Percentiles rank a stretch among this genome's conserved stretches.
phyloP scores from a whole-genome alignment of 1,140 invertebrate species.

The Drosophila bipectinata region DNA sequence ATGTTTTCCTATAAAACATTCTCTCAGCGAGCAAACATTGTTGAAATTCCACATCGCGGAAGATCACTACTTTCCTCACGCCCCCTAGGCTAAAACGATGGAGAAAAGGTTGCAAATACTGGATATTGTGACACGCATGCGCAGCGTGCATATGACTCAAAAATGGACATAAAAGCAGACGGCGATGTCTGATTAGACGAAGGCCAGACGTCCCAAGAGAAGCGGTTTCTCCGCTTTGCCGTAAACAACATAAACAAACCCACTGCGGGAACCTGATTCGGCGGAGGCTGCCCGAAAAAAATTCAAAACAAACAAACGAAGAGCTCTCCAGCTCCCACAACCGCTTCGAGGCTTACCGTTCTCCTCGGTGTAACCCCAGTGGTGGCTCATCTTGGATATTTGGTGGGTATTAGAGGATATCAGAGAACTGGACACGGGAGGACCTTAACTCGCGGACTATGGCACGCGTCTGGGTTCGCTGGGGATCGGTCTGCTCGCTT shows the following conservation, averaged over 20 bases:
- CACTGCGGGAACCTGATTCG: constrained; percentile 39
- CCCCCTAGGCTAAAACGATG: not conserved
- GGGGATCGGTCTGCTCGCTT: constrained; percentile 39
- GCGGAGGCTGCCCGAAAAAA: constrained; percentile 16
- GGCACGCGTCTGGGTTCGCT: constrained; percentile 56
- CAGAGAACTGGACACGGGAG: constrained; percentile 15
- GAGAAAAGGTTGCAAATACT: not conserved
- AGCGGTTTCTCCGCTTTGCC: constrained; percentile 2
- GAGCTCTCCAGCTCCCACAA: constrained; percentile 2
- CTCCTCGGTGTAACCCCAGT: constrained; percentile 81
- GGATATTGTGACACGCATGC: constrained; percentile 37
- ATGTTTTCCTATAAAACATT: constrained; percentile 34
- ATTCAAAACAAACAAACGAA: constrained; percentile 26
- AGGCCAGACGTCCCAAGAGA: constrained; percentile 29
- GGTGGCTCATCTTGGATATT: constrained; percentile 72
- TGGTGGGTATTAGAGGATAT: not conserved
- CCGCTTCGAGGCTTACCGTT: constrained; percentile 67
- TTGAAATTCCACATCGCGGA: constrained; percentile 26
- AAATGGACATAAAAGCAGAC: constrained; percentile 23
- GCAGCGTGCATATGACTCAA: constrained; percentile 61
- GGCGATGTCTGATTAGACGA: constrained; percentile 24
- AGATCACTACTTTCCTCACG: not conserved
- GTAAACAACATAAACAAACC: constrained; percentile 40
- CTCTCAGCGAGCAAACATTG: not conserved
- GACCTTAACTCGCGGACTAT: constrained; percentile 49